Evolutionary conservation across 2,888 invertebrate species (phyloP), one percentile per base, ranked within the genome.

Genomic region (Drosophila stalkeri): DNA sequence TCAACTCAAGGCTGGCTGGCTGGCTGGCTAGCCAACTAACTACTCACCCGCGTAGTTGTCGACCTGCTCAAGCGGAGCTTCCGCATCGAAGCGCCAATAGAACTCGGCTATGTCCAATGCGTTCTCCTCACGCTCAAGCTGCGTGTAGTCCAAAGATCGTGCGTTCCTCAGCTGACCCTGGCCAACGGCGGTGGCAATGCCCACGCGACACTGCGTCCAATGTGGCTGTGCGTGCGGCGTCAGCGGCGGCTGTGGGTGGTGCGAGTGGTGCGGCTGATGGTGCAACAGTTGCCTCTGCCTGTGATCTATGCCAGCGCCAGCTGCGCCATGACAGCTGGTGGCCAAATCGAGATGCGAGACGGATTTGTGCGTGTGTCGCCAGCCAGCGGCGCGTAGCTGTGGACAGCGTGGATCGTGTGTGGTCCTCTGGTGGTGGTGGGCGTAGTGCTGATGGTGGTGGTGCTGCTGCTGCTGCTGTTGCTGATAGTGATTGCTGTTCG

Each of bases 341-440:
- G 94, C 94, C 92, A 94, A 94, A 94, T 94, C 94, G 92, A 94
- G 93, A 93, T 94, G 94, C 89, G 93, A 92, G 56, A 93, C 85
- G 84, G 92, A 93, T 84, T 91, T 93, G 75, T 90, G 85, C 12
- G 86, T 83, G 82, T 92, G 93, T 77, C 92, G 92, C 94, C 92
- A 93, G 82, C 93, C 93, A 85, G 92, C 92, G 72, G 92, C 92
- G 31, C 92, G 90, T 62, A 85, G 47, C 46, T 85, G 87, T 14
- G 85, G 85, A 66, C 91, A 91, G 77, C 76, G 76, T 20, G 84
- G 84, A 68, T 88, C 88, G 77, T 88, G 86, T 43, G 59, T 67
- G 69, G 57, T 37, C 27, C 83, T 75, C 33, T 18, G 72, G 18
- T 69, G 52, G 18, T 73, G 66, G 43, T 66, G 77, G 35, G 33